Conservation (phyloP, 2,797 vertebrate species). For the Diglossa cyanea region DNA sequence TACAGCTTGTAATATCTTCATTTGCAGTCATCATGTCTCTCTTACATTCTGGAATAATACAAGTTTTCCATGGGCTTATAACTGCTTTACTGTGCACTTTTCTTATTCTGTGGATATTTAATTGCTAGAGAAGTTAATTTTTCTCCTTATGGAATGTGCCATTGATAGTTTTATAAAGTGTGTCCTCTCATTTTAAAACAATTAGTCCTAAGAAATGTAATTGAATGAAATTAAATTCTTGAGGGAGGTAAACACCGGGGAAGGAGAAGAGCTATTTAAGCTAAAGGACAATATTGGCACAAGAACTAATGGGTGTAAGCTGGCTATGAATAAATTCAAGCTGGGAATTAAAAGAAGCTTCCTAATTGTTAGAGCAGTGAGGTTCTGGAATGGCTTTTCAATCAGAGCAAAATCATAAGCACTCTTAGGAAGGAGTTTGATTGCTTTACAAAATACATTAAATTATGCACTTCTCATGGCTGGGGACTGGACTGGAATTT, state of each 20-base stretch:
- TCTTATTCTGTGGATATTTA: background rate
- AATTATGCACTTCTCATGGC: background rate
- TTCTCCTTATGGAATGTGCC: background rate
- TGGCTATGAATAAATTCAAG: slow-evolving; percentile 23
- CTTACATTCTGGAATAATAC: background rate
- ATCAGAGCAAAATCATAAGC: background rate
- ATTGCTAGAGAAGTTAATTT: slow-evolving; percentile 28
- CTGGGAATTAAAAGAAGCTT: background rate
- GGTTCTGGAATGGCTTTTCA: background rate
- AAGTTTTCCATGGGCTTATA: background rate
- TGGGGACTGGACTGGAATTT: background rate
- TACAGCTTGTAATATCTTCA: background rate
- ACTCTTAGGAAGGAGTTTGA: background rate
- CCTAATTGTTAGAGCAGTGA: background rate
- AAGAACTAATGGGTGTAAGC: slow-evolving; percentile 23
- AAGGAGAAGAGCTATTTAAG: slow-evolving; percentile 27
- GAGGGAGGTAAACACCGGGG: slow-evolving; percentile 26
- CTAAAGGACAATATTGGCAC: slow-evolving; percentile 44
- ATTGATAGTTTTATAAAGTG: slow-evolving; percentile 29
- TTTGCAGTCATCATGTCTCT: background rate
- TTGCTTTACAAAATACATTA: background rate
- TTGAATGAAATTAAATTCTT: slow-evolving; percentile 50
- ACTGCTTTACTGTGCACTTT: background rate
- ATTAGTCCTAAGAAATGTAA: slow-evolving; percentile 45
- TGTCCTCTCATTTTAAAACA: slow-evolving; percentile 40